Evolutionary conservation across 30 jellyfish, hydroid and myxozoan genomes (phyloP).

Genomic region (Cassiopea xamachana): DNA sequence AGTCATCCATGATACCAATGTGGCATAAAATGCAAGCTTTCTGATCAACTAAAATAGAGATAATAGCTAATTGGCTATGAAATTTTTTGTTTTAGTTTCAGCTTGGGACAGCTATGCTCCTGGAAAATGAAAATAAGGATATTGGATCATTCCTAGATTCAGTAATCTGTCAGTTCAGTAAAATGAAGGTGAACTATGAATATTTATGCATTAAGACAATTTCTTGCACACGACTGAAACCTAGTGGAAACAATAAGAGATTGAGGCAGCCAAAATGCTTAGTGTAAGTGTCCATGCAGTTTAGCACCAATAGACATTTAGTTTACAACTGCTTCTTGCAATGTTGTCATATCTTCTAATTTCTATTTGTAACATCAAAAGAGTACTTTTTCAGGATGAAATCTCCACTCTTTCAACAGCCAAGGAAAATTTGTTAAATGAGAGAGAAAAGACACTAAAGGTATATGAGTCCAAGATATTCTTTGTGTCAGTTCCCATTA

Average conservation of each 20-base stretch:
- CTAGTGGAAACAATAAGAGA: no score
- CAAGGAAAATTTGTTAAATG: conserved; percentile 41
- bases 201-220: neutral
- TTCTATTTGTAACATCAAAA: neutral
- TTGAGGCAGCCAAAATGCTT: no score
- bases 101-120: conserved; percentile 51
- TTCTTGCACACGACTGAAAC: no score
- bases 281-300: no score
- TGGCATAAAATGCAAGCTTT: no score
- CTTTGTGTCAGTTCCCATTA: neutral
- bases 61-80: neutral
- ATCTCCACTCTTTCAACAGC: conserved; percentile 12
- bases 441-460: conserved; percentile 55
- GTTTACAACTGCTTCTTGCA: no score
- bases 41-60: neutral
- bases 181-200: conserved; percentile 35
- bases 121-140: neutral
- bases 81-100: conserved; percentile 19
- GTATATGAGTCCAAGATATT: neutral
- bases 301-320: no score
- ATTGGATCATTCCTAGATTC: conserved; percentile 36
- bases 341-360: no score
- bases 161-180: conserved; percentile 45
- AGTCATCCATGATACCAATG: no score
- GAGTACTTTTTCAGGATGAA: conserved; percentile 8